Conservation (phyloP, 2,113 vertebrate genomes). For the Cygnus atratus region DNA sequence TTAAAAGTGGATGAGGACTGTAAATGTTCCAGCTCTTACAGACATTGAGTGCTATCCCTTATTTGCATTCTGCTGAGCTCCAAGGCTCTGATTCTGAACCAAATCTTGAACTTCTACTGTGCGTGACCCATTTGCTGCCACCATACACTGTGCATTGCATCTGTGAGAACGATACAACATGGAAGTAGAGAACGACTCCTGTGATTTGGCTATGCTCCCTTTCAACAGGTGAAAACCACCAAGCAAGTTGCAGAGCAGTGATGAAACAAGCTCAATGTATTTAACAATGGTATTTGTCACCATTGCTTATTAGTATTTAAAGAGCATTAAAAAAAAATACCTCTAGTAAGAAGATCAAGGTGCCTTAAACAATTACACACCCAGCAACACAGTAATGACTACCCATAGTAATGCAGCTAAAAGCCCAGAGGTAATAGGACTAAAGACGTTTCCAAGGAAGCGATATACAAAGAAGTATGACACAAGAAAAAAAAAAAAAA, state of each 20-base stretch:
- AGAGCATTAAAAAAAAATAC: slow-evolving; percentile 14
- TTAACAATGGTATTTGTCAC: slow-evolving; percentile 48
- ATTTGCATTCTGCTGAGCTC: neutral
- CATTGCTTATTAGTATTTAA: slow-evolving; percentile 37
- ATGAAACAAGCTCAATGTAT: neutral
- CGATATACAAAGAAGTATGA: neutral
- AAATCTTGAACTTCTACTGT: neutral
- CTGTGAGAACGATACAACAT: neutral
- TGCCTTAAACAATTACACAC: slow-evolving; percentile 36
- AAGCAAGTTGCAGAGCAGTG: neutral
- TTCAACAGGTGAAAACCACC: slow-evolving; percentile 32
- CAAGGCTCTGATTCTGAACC: neutral
- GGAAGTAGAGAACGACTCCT: neutral
- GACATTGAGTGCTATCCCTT: neutral
- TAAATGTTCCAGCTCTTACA: neutral
- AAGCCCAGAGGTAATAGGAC: slow-evolving; percentile 34
- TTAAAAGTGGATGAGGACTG: neutral
- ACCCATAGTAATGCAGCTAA: slow-evolving; percentile 14
- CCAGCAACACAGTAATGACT: slow-evolving; percentile 11
- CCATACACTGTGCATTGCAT: neutral
- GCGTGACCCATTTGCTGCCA: neutral
- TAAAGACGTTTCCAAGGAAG: slow-evolving; percentile 58
- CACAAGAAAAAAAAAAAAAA: neutral
- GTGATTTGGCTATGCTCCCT: neutral
- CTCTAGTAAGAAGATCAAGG: slow-evolving; percentile 55